Conservation (phyloP, 1,140 invertebrate species). For the Camponotus pennsylvanicus region DNA sequence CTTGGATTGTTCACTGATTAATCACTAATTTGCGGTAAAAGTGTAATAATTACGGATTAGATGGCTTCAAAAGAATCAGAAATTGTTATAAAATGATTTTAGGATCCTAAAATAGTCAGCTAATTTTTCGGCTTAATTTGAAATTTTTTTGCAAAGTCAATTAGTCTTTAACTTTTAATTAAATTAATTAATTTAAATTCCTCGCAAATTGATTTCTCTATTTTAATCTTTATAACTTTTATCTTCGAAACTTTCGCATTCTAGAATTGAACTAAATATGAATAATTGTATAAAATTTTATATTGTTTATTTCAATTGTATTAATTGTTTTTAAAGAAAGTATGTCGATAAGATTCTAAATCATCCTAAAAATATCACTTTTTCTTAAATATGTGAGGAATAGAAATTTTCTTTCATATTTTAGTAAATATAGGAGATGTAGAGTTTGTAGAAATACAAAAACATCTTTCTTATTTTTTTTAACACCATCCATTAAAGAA, state of each 20-base stretch:
- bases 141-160: not conserved
- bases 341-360: no score
- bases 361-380: no score
- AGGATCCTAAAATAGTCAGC: not conserved
- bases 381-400: no score
- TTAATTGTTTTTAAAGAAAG: no score
- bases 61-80: not conserved
- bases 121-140: not conserved
- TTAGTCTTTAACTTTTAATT: no score
- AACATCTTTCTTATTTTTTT: no score
- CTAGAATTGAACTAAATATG: not conserved
- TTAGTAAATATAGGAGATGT: no score
- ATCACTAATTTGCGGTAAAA: not conserved
- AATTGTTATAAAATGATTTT: not conserved
- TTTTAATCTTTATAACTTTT: not conserved
- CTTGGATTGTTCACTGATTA: not conserved
- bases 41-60: not conserved
- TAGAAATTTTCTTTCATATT: no score
- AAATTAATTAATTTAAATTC: not conserved
- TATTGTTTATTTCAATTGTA: no score
- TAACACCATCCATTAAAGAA: no score
- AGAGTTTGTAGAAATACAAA: no score
- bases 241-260: not conserved
- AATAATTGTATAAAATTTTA: no score
- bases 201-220: not conserved